Conservation (phyloP, 2,888 invertebrate genomes). For the Pseudoips prasinana region DNA sequence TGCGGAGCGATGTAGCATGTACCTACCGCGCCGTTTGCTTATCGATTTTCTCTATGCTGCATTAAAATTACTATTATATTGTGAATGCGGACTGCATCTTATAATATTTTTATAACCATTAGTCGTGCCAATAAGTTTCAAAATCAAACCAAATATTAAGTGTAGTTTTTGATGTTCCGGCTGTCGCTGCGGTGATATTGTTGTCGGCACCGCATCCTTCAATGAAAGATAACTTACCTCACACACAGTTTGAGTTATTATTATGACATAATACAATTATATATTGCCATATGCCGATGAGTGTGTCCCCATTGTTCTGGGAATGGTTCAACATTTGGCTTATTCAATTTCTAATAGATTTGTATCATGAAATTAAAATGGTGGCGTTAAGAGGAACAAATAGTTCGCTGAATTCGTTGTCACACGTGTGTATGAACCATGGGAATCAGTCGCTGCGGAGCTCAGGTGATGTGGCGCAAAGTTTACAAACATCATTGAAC, state of each 20-base stretch:
- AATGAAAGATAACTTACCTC: conserved; percentile 6
- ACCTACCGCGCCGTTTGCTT: conserved; percentile 73
- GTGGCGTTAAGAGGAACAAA: conserved; percentile 69
- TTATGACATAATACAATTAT: conserved; percentile 19
- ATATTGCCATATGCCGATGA: conserved; percentile 59
- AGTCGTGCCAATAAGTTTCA: conserved; percentile 41
- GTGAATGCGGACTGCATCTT: conserved; percentile 63
- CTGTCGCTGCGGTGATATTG: conserved; percentile 19
- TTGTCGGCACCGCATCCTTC: conserved; percentile 3
- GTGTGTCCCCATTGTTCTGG: conserved; percentile 69
- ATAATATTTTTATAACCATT: conserved; percentile 54
- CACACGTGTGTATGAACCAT: conserved; percentile 59
- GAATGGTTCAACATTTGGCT: conserved; percentile 78
- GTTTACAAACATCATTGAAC: conserved; percentile 62
- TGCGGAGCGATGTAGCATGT: conserved; percentile 63
- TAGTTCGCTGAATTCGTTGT: conserved; percentile 56
- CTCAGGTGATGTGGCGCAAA: conserved; percentile 58
- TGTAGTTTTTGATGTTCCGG: conserved; percentile 35
- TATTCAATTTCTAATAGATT: conserved; percentile 69
- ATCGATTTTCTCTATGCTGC: conserved; percentile 80
- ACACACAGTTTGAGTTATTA: conserved; percentile 8
- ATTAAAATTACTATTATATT: conserved; percentile 72
- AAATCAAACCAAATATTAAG: conserved; percentile 36
- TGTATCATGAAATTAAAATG: conserved; percentile 78
- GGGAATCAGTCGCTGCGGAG: conserved; percentile 55